phyloP scores from a whole-genome alignment of 2,113 vertebrate genomes.

The Cygnus buccinator region DNA sequence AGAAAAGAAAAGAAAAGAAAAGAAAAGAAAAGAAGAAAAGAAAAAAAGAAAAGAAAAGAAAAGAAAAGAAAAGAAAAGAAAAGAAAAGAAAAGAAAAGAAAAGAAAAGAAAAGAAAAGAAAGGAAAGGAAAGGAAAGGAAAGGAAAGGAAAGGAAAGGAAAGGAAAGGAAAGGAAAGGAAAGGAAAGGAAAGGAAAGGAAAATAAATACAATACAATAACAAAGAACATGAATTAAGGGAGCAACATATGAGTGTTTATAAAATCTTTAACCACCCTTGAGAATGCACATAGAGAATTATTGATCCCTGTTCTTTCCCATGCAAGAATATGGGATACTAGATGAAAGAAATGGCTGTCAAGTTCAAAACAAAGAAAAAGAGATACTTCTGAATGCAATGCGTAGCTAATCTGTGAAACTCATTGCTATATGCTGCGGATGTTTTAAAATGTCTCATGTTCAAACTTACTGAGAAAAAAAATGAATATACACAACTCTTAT shows the following conservation, averaged over 20 bases:
- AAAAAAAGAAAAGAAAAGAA: too few species aligned
- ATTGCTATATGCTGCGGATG: neutral
- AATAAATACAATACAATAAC: neutral
- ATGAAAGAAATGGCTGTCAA: neutral
- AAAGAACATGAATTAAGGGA: neutral
- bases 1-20: neutral
- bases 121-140: too few species aligned
- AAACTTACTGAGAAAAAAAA: neutral
- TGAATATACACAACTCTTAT: neutral
- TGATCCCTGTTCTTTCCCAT: neutral
- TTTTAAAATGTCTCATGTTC: conserved; percentile 25
- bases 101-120: too few species aligned
- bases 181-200: neutral
- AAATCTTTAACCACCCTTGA: neutral
- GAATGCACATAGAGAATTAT: neutral
- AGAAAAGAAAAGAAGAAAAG: too few species aligned
- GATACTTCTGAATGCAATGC: neutral
- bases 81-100: too few species aligned
- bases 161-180: too few species aligned
- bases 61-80: too few species aligned
- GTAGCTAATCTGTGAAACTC: neutral
- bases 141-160: too few species aligned
- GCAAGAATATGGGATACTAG: neutral
- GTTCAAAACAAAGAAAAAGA: conserved; percentile 2
- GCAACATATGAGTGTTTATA: neutral